Conservation (phyloP, 2,113 vertebrate genomes). For the Pseudonaja textilis region DNA sequence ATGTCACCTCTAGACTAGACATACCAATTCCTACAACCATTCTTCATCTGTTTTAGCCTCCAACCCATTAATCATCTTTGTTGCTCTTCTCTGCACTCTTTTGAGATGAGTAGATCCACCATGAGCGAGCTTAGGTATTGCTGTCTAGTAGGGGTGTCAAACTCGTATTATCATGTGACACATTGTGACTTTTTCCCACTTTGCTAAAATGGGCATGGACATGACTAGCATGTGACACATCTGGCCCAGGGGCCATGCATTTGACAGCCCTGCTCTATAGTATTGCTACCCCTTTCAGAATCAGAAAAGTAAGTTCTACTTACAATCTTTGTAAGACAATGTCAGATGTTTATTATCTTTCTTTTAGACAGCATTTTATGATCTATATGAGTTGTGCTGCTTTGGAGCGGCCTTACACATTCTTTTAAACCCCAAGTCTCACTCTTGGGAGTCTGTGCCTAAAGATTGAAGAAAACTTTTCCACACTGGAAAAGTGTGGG, state of each 20-base stretch:
- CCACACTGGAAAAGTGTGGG: conserved; percentile 13
- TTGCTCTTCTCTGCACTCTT: neutral
- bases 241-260: rapidly evolving
- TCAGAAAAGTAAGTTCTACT: neutral
- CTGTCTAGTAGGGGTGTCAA: neutral
- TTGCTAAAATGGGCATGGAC: too few species aligned
- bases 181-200: too few species aligned
- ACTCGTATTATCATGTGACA: too few species aligned
- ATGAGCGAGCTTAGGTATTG: neutral
- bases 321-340: neutral
- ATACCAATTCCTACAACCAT: neutral
- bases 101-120: neutral
- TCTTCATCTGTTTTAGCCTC: neutral
- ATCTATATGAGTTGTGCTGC: conserved; percentile 27
- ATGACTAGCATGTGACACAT: too few species aligned
- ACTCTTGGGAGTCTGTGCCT: conserved; percentile 9
- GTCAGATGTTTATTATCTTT: neutral
- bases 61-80: neutral
- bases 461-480: conserved; percentile 24
- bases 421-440: conserved; percentile 13
- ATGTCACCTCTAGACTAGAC: neutral
- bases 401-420: neutral
- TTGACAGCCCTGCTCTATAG: neutral
- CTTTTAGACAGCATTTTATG: neutral
- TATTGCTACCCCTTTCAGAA: conserved; percentile 1